A percentile compares a stretch with the other conserved stretches of the same genome.
Evolutionary conservation across 2,113 vertebrate species (phyloP).

Genomic region (Halcyon senegalensis): DNA sequence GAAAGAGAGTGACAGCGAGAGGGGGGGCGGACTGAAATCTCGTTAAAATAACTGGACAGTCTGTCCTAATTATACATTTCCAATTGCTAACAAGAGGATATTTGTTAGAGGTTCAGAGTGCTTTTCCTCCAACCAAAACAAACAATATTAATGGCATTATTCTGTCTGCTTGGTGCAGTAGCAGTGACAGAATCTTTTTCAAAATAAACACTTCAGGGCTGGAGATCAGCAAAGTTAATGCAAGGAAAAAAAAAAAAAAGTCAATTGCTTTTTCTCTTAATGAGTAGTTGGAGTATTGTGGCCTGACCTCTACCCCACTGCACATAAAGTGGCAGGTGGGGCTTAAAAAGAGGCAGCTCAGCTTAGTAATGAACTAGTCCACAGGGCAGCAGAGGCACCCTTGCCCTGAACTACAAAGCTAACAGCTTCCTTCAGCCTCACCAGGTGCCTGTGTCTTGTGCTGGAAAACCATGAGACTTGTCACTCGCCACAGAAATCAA

Average conservation of each 20-base stretch:
- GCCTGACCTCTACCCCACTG: slow-evolving; percentile 59
- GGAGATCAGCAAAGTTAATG: slow-evolving; percentile 61
- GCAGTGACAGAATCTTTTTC: slow-evolving; percentile 58
- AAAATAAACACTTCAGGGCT: slow-evolving; percentile 67
- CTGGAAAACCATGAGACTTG: background rate
- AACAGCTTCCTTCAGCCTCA: background rate
- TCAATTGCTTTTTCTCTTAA: slow-evolving; percentile 64
- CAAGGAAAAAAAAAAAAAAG: slow-evolving; percentile 22
- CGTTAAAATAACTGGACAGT: slow-evolving; percentile 70
- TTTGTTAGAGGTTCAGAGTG: slow-evolving; percentile 66
- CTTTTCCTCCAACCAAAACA: slow-evolving; percentile 71
- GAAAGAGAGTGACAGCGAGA: slow-evolving; percentile 36
- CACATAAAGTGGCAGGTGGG: slow-evolving; percentile 14
- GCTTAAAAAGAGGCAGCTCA: background rate
- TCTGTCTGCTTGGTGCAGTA: slow-evolving; percentile 53
- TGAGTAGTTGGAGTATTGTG: slow-evolving; percentile 60
- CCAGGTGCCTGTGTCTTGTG: background rate
- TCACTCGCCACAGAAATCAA: background rate
- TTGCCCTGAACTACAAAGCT: background rate
- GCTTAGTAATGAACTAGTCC: background rate
- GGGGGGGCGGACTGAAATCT: slow-evolving; percentile 49
- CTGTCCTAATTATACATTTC: slow-evolving; percentile 69
- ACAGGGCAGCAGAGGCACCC: background rate
- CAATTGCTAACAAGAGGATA: slow-evolving; percentile 74
- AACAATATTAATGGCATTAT: slow-evolving; percentile 67